These are phyloP conservation scores for Phrynocephalus forsythii DNA, from an alignment of 2,797 vertebrate species.

Conservation along the genomic window DNA sequence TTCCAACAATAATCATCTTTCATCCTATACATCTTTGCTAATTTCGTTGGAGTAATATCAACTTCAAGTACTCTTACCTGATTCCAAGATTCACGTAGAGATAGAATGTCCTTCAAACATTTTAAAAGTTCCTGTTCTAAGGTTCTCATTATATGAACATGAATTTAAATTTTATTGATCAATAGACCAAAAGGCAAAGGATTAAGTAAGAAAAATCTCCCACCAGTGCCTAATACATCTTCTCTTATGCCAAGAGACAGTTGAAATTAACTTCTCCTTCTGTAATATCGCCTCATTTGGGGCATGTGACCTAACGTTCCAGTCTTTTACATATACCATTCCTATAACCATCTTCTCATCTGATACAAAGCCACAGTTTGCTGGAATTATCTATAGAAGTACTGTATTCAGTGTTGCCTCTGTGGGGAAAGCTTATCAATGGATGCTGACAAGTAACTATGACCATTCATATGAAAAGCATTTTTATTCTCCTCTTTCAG, in stretches of 20 bases:
- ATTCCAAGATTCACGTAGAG: neutral
- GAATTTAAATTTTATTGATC: neutral
- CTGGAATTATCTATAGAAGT: neutral
- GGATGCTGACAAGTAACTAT: neutral
- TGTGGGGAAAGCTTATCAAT: neutral
- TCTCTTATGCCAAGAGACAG: neutral
- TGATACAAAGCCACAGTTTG: neutral
- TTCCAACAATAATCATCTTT: too few relatives aligned
- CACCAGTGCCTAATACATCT: neutral
- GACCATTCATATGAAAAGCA: neutral
- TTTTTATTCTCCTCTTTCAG: slow-evolving; percentile 7
- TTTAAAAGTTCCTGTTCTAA: neutral
- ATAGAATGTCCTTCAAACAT: neutral
- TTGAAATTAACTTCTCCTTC: neutral
- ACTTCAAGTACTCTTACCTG: neutral
- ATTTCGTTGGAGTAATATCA: too few relatives aligned
- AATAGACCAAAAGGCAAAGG: neutral
- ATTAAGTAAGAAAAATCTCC: neutral
- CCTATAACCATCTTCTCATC: neutral
- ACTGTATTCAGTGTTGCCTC: neutral
- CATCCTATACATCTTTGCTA: too few relatives aligned
- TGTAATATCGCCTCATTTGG: neutral
- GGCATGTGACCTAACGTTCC: neutral
- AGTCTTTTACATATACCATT: neutral
- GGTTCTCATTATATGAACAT: neutral